Conservation (phyloP, 2,113 vertebrate genomes). For the Petromus typicus region DNA sequence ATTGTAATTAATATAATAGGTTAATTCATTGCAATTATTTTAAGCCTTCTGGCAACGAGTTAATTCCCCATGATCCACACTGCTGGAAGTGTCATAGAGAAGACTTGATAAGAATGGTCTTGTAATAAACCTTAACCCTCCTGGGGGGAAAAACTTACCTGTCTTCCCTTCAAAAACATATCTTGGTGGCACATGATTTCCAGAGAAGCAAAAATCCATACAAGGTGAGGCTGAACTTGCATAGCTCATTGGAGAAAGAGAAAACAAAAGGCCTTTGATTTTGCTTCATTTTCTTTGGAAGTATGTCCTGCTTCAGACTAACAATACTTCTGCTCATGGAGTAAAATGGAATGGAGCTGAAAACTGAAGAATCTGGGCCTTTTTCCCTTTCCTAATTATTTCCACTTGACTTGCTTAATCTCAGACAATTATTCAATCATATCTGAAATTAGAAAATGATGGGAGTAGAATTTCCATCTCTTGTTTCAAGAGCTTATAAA, state of each 20-base stretch:
- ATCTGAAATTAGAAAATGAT: conserved; percentile 81
- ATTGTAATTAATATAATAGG: conserved; percentile 82
- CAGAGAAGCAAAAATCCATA: conserved; percentile 66
- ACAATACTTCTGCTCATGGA: conserved; percentile 71
- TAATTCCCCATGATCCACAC: conserved; percentile 70
- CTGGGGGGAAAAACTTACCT: conserved; percentile 52
- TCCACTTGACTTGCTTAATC: conserved; percentile 83
- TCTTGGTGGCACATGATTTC: conserved; percentile 73
- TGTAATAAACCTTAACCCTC: conserved; percentile 66
- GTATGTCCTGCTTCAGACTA: conserved; percentile 58
- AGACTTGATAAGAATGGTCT: conserved; percentile 71
- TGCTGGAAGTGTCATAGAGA: conserved; percentile 64
- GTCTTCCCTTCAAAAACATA: conserved; percentile 68
- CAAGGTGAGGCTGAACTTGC: conserved; percentile 50
- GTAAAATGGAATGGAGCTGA: conserved; percentile 74
- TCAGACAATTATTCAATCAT: conserved; percentile 81
- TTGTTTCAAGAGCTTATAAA: conserved; percentile 79
- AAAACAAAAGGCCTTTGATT: conserved; percentile 73
- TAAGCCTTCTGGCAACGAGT: conserved; percentile 79
- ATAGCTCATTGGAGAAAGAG: conserved; percentile 64
- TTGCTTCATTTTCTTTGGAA: conserved; percentile 71
- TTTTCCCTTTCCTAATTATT: conserved; percentile 80
- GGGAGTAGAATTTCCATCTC: conserved; percentile 78
- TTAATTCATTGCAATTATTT: conserved; percentile 82
- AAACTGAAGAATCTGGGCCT: conserved; percentile 76